These are phyloP conservation scores for Thymelicus sylvestris DNA, from an alignment of 2,888 invertebrate species.

Conservation along the genomic window DNA sequence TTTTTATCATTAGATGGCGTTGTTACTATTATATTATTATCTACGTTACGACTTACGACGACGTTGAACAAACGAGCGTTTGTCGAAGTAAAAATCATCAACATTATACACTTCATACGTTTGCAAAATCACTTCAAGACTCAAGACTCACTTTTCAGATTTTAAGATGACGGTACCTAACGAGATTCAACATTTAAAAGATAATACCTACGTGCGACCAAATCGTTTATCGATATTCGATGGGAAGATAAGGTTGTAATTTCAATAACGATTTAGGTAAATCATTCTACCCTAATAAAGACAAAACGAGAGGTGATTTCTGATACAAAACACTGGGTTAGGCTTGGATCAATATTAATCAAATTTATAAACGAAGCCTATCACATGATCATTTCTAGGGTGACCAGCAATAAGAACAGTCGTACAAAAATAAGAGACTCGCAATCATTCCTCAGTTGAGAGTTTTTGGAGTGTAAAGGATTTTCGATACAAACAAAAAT, in stretches of 20 bases:
- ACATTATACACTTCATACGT: too few relatives aligned
- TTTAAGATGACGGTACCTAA: conserved; percentile 14
- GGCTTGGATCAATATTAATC: conserved; percentile 65
- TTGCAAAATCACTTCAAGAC: not conserved
- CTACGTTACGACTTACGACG: too few relatives aligned
- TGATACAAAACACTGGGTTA: conserved; percentile 4
- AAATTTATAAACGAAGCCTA: conserved; percentile 45
- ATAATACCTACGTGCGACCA: conserved; percentile 32
- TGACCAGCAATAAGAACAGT: conserved; percentile 9
- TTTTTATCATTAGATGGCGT: too few relatives aligned
- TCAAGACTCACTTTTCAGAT: not conserved
- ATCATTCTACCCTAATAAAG: not conserved
- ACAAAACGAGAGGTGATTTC: conserved; percentile 10
- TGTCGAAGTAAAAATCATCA: too few relatives aligned
- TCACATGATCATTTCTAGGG: conserved; percentile 23
- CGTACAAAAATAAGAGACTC: not conserved
- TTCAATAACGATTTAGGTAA: conserved; percentile 31
- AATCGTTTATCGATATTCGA: conserved; percentile 36
- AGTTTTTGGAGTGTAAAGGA: too few relatives aligned
- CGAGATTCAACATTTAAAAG: conserved; percentile 31
- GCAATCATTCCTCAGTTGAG: not conserved
- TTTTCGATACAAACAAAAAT: too few relatives aligned
- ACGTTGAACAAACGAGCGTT: too few relatives aligned
- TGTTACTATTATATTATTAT: too few relatives aligned
- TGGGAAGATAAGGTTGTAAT: conserved; percentile 18